Evolutionary conservation across 2,113 vertebrate species (phyloP).

Genomic region (Thunnus thynnus): DNA sequence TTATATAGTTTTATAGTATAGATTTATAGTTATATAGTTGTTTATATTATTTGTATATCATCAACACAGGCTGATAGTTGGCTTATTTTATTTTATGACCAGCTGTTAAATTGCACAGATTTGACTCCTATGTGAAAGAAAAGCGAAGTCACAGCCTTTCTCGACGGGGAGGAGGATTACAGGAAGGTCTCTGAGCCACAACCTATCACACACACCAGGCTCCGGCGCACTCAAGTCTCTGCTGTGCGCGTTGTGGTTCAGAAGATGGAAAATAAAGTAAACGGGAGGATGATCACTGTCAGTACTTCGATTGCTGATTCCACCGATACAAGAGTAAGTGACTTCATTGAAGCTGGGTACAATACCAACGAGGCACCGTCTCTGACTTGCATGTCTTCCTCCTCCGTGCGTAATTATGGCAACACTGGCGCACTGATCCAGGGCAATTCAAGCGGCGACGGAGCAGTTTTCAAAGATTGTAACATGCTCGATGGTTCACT

Average conservation of each 20-base stretch:
- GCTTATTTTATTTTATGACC: neutral
- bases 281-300: slow-evolving; percentile 55
- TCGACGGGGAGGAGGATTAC: slow-evolving; percentile 68
- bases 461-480: slow-evolving; percentile 61
- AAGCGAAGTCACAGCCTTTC: slow-evolving; percentile 41
- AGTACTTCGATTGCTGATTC: slow-evolving; percentile 51
- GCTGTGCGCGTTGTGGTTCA: slow-evolving; percentile 3
- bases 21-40: too few species aligned
- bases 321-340: slow-evolving; percentile 45
- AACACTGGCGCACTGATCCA: slow-evolving; percentile 44
- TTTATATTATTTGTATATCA: too few species aligned
- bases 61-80: neutral
- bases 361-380: slow-evolving; percentile 25
- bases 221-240: slow-evolving; percentile 19
- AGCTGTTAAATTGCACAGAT: neutral
- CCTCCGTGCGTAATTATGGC: slow-evolving; percentile 74
- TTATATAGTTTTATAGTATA: too few species aligned
- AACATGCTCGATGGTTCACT: slow-evolving; percentile 44
- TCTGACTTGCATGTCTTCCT: slow-evolving; percentile 25
- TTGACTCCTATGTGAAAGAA: slow-evolving; percentile 10
- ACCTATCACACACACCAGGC: slow-evolving; percentile 17
- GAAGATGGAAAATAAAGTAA: slow-evolving; percentile 57
- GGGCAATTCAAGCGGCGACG: slow-evolving; percentile 34
- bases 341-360: slow-evolving; percentile 60
- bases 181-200: slow-evolving; percentile 43